A percentile compares a stretch with the other conserved stretches of the same genome.
phyloP scores from a whole-genome alignment of 1,140 invertebrate genomes.

The Leptonema lineaticorne region DNA sequence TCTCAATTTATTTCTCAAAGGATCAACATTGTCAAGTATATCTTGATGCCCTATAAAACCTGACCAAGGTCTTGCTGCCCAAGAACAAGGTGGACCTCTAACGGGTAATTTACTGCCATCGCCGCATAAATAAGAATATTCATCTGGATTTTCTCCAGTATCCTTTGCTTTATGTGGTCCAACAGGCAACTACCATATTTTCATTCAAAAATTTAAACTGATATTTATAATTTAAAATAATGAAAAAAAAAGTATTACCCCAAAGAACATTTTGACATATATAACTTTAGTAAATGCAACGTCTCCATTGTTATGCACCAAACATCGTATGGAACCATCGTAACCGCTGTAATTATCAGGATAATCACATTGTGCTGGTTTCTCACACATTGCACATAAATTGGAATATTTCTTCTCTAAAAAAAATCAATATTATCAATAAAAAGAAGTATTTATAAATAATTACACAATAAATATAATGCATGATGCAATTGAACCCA shows the following conservation, averaged over 20 bases:
- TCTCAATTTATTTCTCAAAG: constrained; percentile 51
- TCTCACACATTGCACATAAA: constrained; percentile 72
- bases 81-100: constrained; percentile 68
- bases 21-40: constrained; percentile 54
- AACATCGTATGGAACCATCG: constrained; percentile 78
- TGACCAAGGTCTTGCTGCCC: constrained; percentile 80
- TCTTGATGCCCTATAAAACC: constrained; percentile 68
- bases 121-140: constrained; percentile 76
- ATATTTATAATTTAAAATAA: too few species aligned
- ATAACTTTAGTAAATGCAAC: constrained; percentile 84
- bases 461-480: neutral
- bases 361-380: constrained; percentile 74
- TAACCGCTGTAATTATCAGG: constrained; percentile 82
- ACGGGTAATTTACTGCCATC: constrained; percentile 73
- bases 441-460: neutral
- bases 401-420: constrained; percentile 70
- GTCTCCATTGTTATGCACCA: constrained; percentile 75
- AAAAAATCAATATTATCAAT: constrained; percentile 34
- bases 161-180: constrained; percentile 53
- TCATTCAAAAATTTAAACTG: too few species aligned
- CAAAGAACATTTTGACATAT: constrained; percentile 74
- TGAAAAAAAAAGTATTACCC: too few species aligned
- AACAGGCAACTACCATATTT: constrained; percentile 55
- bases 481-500: too few species aligned
- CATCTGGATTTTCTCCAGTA: constrained; percentile 58